Evolutionary conservation across 2,888 invertebrate genomes (phyloP), one percentile per base, ranked within the genome.

Genomic region (Heliconius hortense): DNA sequence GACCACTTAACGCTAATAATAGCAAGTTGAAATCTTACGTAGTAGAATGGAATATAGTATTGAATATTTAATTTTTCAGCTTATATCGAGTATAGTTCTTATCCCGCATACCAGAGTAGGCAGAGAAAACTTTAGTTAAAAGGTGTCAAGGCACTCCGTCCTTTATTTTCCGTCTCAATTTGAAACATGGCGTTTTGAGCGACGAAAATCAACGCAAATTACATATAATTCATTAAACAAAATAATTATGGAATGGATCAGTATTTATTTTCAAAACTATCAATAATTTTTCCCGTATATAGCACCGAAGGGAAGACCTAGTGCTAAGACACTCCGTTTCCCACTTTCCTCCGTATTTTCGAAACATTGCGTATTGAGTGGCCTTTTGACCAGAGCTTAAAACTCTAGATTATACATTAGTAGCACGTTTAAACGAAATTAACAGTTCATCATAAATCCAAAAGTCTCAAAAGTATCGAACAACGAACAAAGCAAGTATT

Each of bases 1-100:
- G 77, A 73, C 18, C 72, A 73, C 39, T 78, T 78, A 77, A 24
- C 68, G 15, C n/a, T 18, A 43, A 24, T 53, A 48, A 62, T 72
- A 62, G 60, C 21, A 71, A 26, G 24, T 64, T 39, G 39, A 43
- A 60, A 31, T 74, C 10, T 26, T 69, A 31, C n/a, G 2, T 60
- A 60, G 26, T 26, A 15, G 2, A 26, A 60, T 21, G 48, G 7
- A 48, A 48, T 18, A 48, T 5, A n/a, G 3, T 53, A 53, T 53
- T n/a, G 3, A 10, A 53, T 53, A 53, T 53, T 53, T 53, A 5
- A 48, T 48, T 21, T 48, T 48, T 48, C 21, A 48, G 21, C 39
- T 39, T 39, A 39, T 13, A 39, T 48, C 18, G 48, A 1, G 48
- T 48, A 18, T 48, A 48, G 18, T 18, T 48, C 11, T 5, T 18